Conservation (phyloP, 1,140 invertebrate genomes). For the Pseudomyrmex cubaensis region DNA sequence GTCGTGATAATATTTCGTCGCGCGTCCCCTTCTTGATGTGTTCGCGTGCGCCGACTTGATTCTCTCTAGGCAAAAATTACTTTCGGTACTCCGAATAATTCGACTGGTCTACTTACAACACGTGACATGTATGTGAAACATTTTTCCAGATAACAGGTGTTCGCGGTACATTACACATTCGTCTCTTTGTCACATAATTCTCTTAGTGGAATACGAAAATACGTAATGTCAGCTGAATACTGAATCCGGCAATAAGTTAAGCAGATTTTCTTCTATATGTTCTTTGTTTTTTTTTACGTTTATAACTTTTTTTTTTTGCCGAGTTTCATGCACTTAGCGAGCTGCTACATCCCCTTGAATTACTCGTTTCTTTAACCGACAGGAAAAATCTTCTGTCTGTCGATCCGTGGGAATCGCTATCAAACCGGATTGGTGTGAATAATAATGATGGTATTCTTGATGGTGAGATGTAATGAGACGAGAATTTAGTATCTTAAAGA, state of each 20-base stretch:
- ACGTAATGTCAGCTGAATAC: slow-evolving; percentile 80
- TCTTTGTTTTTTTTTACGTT: slow-evolving; percentile 49
- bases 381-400: slow-evolving; percentile 49
- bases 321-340: slow-evolving; percentile 76
- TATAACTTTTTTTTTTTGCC: slow-evolving; percentile 72
- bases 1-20: slow-evolving; percentile 81
- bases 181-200: slow-evolving; percentile 3
- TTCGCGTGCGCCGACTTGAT: slow-evolving; percentile 52
- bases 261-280: slow-evolving; percentile 74
- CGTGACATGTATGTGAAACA: slow-evolving; percentile 54
- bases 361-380: slow-evolving; percentile 76
- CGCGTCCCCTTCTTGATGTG: slow-evolving; percentile 80
- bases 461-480: slow-evolving; percentile 80
- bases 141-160: slow-evolving; percentile 52
- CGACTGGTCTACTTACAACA: slow-evolving; percentile 58
- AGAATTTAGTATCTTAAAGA: slow-evolving; percentile 83
- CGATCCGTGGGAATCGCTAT: slow-evolving; percentile 65
- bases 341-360: slow-evolving; percentile 71
- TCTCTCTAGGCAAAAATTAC: slow-evolving; percentile 59
- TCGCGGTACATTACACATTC: not conserved
- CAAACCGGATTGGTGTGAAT: slow-evolving; percentile 71
- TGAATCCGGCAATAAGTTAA: slow-evolving; percentile 85
- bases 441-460: slow-evolving; percentile 71
- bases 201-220: slow-evolving; percentile 65
- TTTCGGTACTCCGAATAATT: slow-evolving; percentile 63